Conservation (phyloP, 2,113 vertebrate genomes). For the Vulpes ferrilata region DNA sequence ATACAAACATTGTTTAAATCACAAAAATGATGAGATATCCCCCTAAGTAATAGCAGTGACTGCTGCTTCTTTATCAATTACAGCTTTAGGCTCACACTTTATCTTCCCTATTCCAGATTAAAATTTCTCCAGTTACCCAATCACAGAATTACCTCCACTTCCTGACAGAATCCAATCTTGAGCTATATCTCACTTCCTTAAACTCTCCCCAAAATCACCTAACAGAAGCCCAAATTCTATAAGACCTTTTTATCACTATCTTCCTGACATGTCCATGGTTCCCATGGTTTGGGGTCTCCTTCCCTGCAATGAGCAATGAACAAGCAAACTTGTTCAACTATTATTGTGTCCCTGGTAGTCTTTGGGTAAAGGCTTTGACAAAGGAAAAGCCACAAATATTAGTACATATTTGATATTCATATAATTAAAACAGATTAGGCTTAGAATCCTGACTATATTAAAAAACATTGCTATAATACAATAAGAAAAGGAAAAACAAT, state of each 20-base stretch:
- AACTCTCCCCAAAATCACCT: background rate
- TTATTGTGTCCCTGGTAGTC: background rate
- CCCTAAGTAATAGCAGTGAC: background rate
- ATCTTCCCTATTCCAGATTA: background rate
- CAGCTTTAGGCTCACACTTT: background rate
- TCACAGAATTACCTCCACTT: background rate
- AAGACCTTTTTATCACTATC: background rate
- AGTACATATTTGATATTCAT: background rate
- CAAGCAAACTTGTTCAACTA: background rate
- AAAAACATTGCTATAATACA: background rate
- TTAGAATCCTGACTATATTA: background rate
- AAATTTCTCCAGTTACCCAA: background rate
- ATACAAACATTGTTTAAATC: background rate
- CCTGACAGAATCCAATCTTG: background rate
- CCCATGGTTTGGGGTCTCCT: background rate
- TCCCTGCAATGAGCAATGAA: background rate
- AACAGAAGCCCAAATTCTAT: background rate
- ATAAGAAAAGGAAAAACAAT: background rate
- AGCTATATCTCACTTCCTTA: background rate
- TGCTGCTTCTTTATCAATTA: background rate
- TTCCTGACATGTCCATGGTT: background rate
- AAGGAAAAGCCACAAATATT: background rate
- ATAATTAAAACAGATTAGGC: background rate
- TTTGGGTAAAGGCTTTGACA: background rate
- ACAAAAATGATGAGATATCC: background rate